Conservation (phyloP, 2,888 invertebrate species). For the Icerya purchasi region DNA sequence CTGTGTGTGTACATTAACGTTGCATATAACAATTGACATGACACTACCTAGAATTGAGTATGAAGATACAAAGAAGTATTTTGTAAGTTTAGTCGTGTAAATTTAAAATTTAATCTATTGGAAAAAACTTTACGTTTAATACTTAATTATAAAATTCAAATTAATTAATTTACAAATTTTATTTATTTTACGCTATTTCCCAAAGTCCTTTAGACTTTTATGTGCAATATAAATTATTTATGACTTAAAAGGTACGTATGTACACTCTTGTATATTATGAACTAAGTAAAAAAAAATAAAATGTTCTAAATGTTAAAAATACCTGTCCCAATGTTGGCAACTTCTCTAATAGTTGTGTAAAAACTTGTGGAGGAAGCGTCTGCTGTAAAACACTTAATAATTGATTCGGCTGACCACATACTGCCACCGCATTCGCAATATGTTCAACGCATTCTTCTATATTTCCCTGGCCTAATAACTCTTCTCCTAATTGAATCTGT, state of each 20-base stretch:
- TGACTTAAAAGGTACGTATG: background rate
- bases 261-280: background rate
- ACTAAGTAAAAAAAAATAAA: background rate
- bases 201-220: too few species aligned
- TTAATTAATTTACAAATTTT: too few species aligned
- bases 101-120: too few species aligned
- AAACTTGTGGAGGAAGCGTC: constrained; percentile 85
- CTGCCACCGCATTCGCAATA: constrained; percentile 87
- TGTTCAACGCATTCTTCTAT: constrained; percentile 83
- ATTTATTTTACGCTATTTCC: too few species aligned
- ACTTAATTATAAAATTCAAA: too few species aligned
- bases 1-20: too few species aligned
- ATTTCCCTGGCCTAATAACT: constrained; percentile 64
- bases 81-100: too few species aligned
- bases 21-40: too few species aligned
- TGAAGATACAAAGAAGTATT: too few species aligned
- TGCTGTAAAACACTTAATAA: constrained; percentile 75
- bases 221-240: background rate
- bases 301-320: background rate
- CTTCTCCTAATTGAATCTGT: constrained; percentile 84
- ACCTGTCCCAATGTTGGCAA: constrained; percentile 33
- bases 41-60: too few species aligned
- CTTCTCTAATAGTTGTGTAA: constrained; percentile 66
- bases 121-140: too few species aligned
- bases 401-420: constrained; percentile 86